Base-by-base conservation (phyloP, 2,113 vertebrate genomes). In the Gavia stellata region DNA sequence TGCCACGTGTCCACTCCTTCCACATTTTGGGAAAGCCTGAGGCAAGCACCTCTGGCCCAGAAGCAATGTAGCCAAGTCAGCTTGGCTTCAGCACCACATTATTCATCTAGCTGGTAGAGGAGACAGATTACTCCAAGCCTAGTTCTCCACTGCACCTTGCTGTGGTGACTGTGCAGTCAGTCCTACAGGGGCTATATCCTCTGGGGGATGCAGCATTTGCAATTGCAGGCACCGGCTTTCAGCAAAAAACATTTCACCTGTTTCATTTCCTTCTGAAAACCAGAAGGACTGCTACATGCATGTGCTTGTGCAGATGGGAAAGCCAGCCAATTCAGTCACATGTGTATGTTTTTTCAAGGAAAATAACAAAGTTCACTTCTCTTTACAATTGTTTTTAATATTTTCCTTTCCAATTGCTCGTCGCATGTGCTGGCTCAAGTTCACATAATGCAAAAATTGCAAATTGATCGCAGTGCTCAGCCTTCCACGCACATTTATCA, bases 331-430 rank as follows among this genome's bases (percentile, higher is more conserved):
- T 72, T 84, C 70, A n/a, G 66, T 75, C 73, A 75, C 13, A 3
- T 44, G 17, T 58, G 36, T 58, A 28, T 56, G 23, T 17, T 72
- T 91, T 85, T 75, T 59, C 74, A 86, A 89, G 52, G 52, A 71
- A 91, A 95, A 81, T 36, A 78, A 53, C 42, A 61, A 84, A 86
- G 44, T 81, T 94, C 49, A 31, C 19, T 73, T 67, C 56, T 86
- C 67, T 88, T 88, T 87, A 63, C 56, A 87, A 40, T 88, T 67
- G 36, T 84, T 96, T 94, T 73, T 71, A 86, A 29, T 94, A 88
- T 86, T 93, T 88, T 63, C 47, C 45, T 79, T 97, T 92, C 87
- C 88, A 85, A 88, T 52, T 59, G 45, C 66, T 92, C 58, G 58
- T 97, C 15, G 2, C 53, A 44, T 63, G 77, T 66, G 55, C 80